Conservation (phyloP, 2,797 vertebrate species). For the Myotis pilosus region DNA sequence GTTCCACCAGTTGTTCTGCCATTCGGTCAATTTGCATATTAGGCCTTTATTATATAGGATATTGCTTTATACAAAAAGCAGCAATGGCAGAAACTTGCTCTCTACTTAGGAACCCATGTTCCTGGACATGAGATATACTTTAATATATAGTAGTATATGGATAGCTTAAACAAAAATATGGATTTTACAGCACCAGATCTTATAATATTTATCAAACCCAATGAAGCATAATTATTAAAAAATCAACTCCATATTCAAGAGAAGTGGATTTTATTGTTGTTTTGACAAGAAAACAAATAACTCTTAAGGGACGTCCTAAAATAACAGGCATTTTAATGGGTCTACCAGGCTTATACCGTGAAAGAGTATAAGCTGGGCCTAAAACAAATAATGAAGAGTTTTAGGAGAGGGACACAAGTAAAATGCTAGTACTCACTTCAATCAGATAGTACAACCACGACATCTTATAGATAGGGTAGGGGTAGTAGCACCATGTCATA, state of each 20-base stretch:
- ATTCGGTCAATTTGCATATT: no score
- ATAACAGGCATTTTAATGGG: not conserved
- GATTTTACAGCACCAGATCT: not conserved
- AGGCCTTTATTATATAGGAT: no score
- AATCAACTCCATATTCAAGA: not conserved
- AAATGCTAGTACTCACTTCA: not conserved
- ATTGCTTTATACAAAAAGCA: not conserved
- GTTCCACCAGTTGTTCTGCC: no score
- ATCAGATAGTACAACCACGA: not conserved
- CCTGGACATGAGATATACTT: not conserved
- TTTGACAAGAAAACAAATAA: not conserved
- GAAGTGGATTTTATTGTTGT: not conserved
- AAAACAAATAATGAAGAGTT: not conserved
- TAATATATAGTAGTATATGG: not conserved
- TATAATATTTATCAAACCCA: not conserved
- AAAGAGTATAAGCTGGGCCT: not conserved
- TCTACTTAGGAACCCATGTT: not conserved
- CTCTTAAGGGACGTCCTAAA: not conserved
- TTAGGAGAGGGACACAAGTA: not conserved
- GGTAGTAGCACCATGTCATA: not conserved
- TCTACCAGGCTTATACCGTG: not conserved
- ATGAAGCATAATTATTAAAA: not conserved
- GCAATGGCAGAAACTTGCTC: not conserved
- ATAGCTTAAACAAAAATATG: not conserved
- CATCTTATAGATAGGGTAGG: not conserved